A percentile compares a stretch with the other conserved stretches of the same genome.
These are phyloP conservation scores for Lamproptera curius DNA, from an alignment of 2,888 invertebrate species.

Conservation along the genomic window DNA sequence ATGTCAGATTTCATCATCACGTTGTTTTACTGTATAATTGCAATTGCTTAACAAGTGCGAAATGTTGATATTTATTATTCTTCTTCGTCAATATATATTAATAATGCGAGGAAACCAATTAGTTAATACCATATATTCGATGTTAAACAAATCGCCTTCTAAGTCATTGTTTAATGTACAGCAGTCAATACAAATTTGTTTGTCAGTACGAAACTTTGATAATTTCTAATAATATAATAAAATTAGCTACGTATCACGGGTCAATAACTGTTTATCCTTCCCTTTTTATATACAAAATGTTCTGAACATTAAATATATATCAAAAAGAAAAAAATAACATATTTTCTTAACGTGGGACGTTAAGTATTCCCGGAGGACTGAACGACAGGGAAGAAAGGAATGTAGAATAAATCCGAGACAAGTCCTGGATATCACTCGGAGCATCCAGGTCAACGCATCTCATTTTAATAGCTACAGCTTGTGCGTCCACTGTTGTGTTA, in stretches of 20 bases:
- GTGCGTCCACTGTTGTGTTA: slow-evolving; percentile 54
- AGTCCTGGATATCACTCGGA: slow-evolving; percentile 37
- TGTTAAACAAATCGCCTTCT: too few species aligned
- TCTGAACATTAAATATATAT: too few species aligned
- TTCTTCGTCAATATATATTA: slow-evolving; percentile 33
- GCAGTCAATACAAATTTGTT: too few species aligned
- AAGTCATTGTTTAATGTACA: too few species aligned
- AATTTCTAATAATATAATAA: too few species aligned
- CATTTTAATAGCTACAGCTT: slow-evolving; percentile 57
- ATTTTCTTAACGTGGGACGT: too few species aligned
- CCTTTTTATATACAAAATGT: too few species aligned
- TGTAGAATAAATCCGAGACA: slow-evolving; percentile 35
- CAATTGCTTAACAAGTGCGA: slow-evolving; percentile 38
- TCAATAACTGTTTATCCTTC: too few species aligned
- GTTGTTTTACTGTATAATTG: slow-evolving; percentile 4
- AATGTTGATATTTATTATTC: slow-evolving; percentile 29
- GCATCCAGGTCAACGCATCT: slow-evolving; percentile 55
- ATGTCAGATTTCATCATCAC: slow-evolving; percentile 11
- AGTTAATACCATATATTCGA: slow-evolving; percentile 28
- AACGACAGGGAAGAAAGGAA: neutral
- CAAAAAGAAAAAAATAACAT: too few species aligned
- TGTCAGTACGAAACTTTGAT: too few species aligned
- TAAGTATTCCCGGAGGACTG: too few species aligned
- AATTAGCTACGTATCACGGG: too few species aligned
- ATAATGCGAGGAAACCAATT: slow-evolving; percentile 40